Evolutionary conservation across 2,797 vertebrate genomes (phyloP).

Genomic region (Macropus fuliginosus): DNA sequence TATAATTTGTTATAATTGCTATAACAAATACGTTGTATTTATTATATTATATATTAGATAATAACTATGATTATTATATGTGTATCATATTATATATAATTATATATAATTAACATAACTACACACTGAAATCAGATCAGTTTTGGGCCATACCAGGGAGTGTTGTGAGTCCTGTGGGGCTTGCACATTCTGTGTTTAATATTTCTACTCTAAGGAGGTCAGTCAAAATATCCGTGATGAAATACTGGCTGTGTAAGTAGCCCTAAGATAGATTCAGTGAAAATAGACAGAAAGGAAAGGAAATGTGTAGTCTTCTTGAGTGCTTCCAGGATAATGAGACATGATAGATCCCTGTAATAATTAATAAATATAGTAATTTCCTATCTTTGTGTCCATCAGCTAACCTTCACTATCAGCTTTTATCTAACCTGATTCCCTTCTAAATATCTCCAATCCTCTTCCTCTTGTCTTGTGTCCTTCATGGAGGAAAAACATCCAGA

Average conservation of each 20-base stretch:
- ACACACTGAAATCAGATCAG: neutral
- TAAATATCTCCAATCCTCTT: neutral
- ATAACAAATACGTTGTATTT: neutral
- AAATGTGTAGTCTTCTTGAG: neutral
- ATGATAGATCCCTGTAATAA: neutral
- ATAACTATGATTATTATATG: neutral
- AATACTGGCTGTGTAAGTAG: neutral
- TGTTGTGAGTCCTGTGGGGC: neutral
- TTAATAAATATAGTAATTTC: neutral
- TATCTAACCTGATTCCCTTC: neutral
- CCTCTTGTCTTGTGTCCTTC: neutral
- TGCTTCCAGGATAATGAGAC: slow-evolving; percentile 12
- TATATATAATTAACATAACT: neutral
- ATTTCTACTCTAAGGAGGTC: neutral
- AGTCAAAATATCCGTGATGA: neutral
- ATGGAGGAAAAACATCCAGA: neutral
- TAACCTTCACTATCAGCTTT: neutral
- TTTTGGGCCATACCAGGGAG: neutral
- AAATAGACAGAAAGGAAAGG: slow-evolving; percentile 1
- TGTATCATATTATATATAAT: neutral
- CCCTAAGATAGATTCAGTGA: slow-evolving; percentile 34
- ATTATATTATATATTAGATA: neutral
- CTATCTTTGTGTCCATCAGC: neutral
- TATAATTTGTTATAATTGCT: neutral
- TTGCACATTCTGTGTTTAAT: neutral